Evolutionary conservation across 2,888 invertebrate species (phyloP).

Genomic region (Plagodis pulveraria): DNA sequence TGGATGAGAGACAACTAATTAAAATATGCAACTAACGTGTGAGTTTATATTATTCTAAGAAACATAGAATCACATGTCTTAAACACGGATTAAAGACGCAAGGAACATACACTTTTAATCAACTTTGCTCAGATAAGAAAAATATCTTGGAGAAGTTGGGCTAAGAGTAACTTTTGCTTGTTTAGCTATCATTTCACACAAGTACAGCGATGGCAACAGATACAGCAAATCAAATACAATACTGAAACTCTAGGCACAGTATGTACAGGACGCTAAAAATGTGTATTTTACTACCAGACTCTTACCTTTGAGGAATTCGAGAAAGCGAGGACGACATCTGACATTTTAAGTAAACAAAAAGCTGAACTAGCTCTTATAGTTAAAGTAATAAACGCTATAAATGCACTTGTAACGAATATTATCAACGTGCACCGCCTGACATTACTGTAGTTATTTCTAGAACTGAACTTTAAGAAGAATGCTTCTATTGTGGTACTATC

Average conservation of each 20-base stretch:
- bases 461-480: conserved; percentile 61
- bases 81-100: too few relatives aligned
- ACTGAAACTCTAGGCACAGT: neutral
- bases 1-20: conserved; percentile 10
- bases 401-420: conserved; percentile 13
- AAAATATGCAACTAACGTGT: conserved; percentile 5
- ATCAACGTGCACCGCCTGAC: conserved; percentile 44
- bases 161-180: too few relatives aligned
- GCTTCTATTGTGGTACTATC: conserved; percentile 59
- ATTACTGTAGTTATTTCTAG: conserved; percentile 67
- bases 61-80: too few relatives aligned
- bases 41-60: neutral
- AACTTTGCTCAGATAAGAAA: too few relatives aligned
- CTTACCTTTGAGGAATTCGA: conserved; percentile 15
- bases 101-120: too few relatives aligned
- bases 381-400: conserved; percentile 20
- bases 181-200: too few relatives aligned
- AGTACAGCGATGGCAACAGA: too few relatives aligned
- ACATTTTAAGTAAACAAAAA: conserved; percentile 7
- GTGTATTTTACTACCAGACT: neutral
- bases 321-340: conserved; percentile 10
- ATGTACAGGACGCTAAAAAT: too few relatives aligned
- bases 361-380: conserved; percentile 13
- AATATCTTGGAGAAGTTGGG: too few relatives aligned
- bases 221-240: neutral